Base-by-base conservation (phyloP, 2,113 vertebrate species). In the Aegotheles bennettii region DNA sequence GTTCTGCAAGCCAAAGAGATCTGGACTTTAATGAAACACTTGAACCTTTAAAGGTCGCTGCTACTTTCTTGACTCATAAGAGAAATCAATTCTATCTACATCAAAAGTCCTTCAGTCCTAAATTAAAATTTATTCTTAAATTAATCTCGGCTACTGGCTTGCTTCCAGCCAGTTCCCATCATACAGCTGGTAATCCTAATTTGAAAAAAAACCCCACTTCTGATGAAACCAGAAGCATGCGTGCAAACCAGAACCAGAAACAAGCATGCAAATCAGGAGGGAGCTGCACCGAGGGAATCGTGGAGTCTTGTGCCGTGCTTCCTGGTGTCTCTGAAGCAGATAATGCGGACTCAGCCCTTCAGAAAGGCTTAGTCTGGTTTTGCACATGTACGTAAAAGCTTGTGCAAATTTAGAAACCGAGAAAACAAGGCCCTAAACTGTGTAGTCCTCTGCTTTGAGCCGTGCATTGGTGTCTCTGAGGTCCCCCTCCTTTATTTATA, bases 241-340 rank as follows among this genome's bases (percentile, higher is more conserved):
- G n/a, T n/a, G n/a, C n/a, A n/a, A n/a, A n/a, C n/a, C n/a, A n/a
- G n/a, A n/a, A n/a, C n/a, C n/a, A n/a, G n/a, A n/a, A n/a, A n/a
- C 28, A 54, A 26, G 9, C 10, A 42, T 57, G 54, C 35, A 82
- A 18, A 68, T 31, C 48, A 11, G 3, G 35, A 33, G 38, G n/a
- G 67, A 68, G 14, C 70, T 51, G 59, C 60, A 18, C 20, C 19
- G 1, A 24, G 65, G 73, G 28, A 38, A 28, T 9, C 50, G 47
- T 18, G 71, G n/a, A 63, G 4, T 47, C 59, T 11, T 5, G 25
- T 24, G 21, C 77, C 1, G 0, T 17, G 1, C 48, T 67, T 53
- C 43, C 43, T 26, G 7, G 57, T 29, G 23, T 50, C 60, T 90
- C 70, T 36, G n/a, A 21, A 65, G 80, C 29, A 11, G 13, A 12